Conservation (phyloP, 2,888 invertebrate genomes). For the Axea sp. region DNA sequence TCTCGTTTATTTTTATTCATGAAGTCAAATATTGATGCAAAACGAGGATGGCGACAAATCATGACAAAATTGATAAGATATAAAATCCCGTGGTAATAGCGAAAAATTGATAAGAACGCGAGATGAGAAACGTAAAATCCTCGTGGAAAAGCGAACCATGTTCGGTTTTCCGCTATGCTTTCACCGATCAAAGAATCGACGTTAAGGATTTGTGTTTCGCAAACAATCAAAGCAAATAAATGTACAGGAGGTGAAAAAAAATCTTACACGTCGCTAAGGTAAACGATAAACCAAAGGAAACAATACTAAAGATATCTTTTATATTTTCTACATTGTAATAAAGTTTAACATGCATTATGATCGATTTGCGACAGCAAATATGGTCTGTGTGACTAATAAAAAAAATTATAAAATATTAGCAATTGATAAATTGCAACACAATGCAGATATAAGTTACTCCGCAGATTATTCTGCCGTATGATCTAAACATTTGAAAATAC, state of each 20-base stretch:
- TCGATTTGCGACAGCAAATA: slow-evolving; percentile 13
- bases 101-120: slow-evolving; percentile 19
- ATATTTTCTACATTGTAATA: slow-evolving; percentile 16
- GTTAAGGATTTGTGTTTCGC: background rate
- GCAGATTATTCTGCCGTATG: too few species aligned
- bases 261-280: slow-evolving; percentile 21
- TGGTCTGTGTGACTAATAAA: too few species aligned
- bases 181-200: background rate
- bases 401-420: too few species aligned
- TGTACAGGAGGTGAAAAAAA: slow-evolving; percentile 11
- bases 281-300: slow-evolving; percentile 27
- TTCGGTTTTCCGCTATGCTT: background rate
- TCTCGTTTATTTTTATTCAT: slow-evolving; percentile 30
- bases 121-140: background rate
- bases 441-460: too few species aligned
- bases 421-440: too few species aligned
- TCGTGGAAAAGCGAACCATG: background rate
- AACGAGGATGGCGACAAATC: slow-evolving; percentile 1
- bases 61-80: slow-evolving; percentile 27
- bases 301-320: slow-evolving; percentile 23
- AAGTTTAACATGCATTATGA: slow-evolving; percentile 17
- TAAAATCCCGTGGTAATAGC: background rate
- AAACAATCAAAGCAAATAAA: slow-evolving; percentile 19
- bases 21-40: slow-evolving; percentile 13
- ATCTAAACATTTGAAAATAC: too few species aligned